Evolutionary conservation across 2,888 invertebrate genomes (phyloP), one percentile per base, ranked within the genome.

Genomic region (Dasypogon diadema): DNA sequence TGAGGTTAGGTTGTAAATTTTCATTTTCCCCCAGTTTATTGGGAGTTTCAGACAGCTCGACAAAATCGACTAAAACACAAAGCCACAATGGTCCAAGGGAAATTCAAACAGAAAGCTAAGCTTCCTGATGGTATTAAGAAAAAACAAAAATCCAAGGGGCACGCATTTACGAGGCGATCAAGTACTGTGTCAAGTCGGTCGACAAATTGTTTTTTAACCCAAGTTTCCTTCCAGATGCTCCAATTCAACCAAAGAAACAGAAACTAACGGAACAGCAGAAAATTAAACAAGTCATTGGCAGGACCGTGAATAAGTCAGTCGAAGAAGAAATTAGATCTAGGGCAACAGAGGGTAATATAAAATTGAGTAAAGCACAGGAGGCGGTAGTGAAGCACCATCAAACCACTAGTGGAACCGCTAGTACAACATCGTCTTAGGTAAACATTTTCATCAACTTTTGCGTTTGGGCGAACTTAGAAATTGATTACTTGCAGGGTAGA

Each of bases 161-260:
- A 80, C 12, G 86, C 89, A 2, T 85, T 87, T 56, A 88, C 89
- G 18, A 87, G 89, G 78, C 85, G 90, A 81, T 84, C 87, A 80
- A 90, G 90, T 90, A 84, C 87, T 88, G 87, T 75, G 42, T 30
- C 10, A 24, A 72, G 10, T 5, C 12, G 16, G 6, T 54, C 34
- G n/a, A 18, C 16, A 18, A n/a, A 5, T n/a, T n/a, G n/a, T n/a
- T n/a, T n/a, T n/a, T n/a, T n/a, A n/a, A n/a, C n/a, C n/a, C n/a
- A n/a, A n/a, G n/a, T n/a, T n/a, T n/a, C n/a, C n/a, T 81, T 82
- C 10, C 77, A 91, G 91, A 90, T 87, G 88, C 89, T 8, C 91
- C 91, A 3, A 88, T 90, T 56, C 87, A 89, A 78, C 87, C 90
- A 0, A 91, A 91, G 81, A 92, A 91, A 82, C 82, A 85, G 14